Percentiles rank a stretch among this genome's conserved stretches.
These are phyloP conservation scores for Aphis craccivora DNA, from an alignment of 1,140 invertebrate species.

Conservation along the genomic window DNA sequence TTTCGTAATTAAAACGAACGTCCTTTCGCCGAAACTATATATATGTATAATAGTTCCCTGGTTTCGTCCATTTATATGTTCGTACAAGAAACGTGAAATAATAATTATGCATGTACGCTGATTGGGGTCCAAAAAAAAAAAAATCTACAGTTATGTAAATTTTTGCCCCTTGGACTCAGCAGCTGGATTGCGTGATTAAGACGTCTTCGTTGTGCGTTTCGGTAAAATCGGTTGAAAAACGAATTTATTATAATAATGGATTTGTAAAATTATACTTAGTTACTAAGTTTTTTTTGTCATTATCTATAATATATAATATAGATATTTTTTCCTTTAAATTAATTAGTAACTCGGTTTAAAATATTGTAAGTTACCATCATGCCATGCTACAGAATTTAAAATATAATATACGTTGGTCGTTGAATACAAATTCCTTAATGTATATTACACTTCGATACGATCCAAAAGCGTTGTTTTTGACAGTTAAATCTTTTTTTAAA, in stretches of 20 bases:
- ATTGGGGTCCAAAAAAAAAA: not conserved
- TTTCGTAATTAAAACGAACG: slow-evolving; percentile 35
- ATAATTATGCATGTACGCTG: slow-evolving; percentile 20
- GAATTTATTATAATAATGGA: not conserved
- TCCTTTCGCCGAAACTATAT: not conserved
- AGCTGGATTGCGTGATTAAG: not conserved
- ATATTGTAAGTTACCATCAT: not conserved
- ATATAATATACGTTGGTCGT: not conserved
- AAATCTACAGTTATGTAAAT: not conserved
- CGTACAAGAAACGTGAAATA: not conserved
- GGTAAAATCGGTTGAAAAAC: not conserved
- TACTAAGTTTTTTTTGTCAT: not conserved
- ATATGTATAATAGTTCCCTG: not conserved
- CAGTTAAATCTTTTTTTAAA: not conserved
- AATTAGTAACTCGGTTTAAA: not conserved
- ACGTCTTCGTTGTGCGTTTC: not conserved
- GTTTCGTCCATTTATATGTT: not conserved
- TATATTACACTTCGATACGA: not conserved
- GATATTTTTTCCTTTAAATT: not conserved
- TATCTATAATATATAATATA: not conserved
- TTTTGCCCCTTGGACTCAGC: not conserved
- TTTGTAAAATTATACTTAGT: not conserved
- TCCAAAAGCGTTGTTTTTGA: not conserved
- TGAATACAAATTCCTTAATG: not conserved
- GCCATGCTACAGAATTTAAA: not conserved